Evolutionary conservation across 53 echinoderm and acorn worm species (phyloP), one percentile per base, ranked within the genome.

Genomic region (Antedon mediterranea): DNA sequence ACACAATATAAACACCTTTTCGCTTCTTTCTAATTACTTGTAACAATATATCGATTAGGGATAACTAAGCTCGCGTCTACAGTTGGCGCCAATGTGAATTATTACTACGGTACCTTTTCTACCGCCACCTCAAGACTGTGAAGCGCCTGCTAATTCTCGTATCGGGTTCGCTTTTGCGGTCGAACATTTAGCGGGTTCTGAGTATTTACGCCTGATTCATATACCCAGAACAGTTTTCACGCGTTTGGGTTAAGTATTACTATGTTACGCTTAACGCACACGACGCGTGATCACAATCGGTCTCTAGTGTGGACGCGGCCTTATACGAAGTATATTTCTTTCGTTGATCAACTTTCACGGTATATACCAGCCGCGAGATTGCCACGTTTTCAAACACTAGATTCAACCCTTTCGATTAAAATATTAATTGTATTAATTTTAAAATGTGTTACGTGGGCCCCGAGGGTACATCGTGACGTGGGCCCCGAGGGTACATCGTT

Each of bases 1-100:
- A 57, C 57, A 57, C 57, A 57, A 57, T 57, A 57, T 57, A 57
- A 57, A 57, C 57, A 57, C 57, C 57, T 57, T 57, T 57, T 57
- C 57, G 57, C 57, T 57, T 13, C 57, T 57, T 57, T 57, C 57
- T 57, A 57, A 57, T 57, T 57, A 57, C 23, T 57, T 23, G 15
- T 11, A 57, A 57, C 57, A 57, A 57, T 57, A 57, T 57, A 57
- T 57, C 57, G 57, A 57, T 57, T 57, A 57, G 15, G 9, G 41
- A 23, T 57, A 57, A 11, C 9, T 57, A 57, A 57, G 57, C 7
- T 15, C 57, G 7, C 15, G 57, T 57, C 23, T 57, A 18, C 14
- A 57, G 41, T 18, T 57, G 57, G 57, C 57, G 57, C 57, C 57
- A 26, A 57, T 8, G 23, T 18, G 57, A 18, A 57, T 57, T 57